Base-by-base conservation (phyloP, 2,888 invertebrate genomes). In the Strigamia transsilvanica region DNA sequence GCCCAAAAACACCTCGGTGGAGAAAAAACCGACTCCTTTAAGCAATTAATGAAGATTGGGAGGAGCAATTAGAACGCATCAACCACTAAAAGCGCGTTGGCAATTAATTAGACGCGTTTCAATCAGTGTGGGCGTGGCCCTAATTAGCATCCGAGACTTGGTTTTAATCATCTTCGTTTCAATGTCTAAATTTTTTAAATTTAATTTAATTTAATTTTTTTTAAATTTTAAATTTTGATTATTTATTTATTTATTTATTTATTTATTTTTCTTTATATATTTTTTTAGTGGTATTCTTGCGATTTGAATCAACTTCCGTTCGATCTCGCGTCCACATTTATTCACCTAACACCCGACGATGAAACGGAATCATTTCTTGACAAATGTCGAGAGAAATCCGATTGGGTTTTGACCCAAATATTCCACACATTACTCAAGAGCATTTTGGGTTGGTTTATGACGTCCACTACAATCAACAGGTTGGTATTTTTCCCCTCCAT, bases 391-490 rank as follows among this genome's bases (percentile, higher is more conserved):
- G 93, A 93, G 85, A 94, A 94, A 87, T 94, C 95, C 3, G 93
- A 95, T 85, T 94, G 94, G 91, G 89, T 98, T 82, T 92, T 96
- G 89, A 92, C 94, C 34, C 97, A 99, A 89, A 90, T 97, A 84
- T 96, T 95, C 93, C 95, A 98, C 89, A 92, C 94, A 51, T 86
- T 98, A 51, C 94, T 94, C 18, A 93, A 94, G 86, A 91, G 94
- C n/a, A 89, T 98, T 61, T 91, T 98, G 23, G 92, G 93, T 84
- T 92, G 93, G 89, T 96, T 98, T 90, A 94, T 98, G 93, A 94
- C 96, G 41, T 93, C 94, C 87, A 99, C 98, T 2, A 96, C 97
- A 85, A 94, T 97, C 84, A 99, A 98, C 89, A 98, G 98, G 92
- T 95, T 88, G 92, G 92, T 61, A 61, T 82, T 66, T 81, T 23